A percentile compares a stretch with the other conserved stretches of the same genome.
Evolutionary conservation across 2,113 vertebrate genomes (phyloP).

Genomic region (Octodon degus): DNA sequence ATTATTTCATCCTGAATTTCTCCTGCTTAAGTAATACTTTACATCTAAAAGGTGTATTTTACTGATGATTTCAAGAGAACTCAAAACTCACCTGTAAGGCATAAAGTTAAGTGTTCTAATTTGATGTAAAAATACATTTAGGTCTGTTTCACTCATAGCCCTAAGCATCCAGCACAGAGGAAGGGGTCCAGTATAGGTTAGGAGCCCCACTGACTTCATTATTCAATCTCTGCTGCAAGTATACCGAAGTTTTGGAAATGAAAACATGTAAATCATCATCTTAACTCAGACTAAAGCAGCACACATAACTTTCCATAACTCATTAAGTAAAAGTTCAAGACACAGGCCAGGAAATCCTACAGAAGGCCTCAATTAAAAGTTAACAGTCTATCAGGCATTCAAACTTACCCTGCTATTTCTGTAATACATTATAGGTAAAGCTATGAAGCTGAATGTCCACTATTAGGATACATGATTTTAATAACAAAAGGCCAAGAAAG

Average conservation of each 20-base stretch:
- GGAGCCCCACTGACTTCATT: background rate
- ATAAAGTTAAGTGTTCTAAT: background rate
- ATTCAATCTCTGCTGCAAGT: background rate
- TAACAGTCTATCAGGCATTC: background rate
- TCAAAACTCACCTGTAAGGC: background rate
- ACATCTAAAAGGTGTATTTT: background rate
- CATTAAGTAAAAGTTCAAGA: background rate
- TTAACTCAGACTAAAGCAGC: background rate
- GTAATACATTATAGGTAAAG: background rate
- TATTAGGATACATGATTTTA: background rate
- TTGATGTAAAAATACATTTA: background rate
- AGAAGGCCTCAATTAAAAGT: background rate
- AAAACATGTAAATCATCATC: background rate
- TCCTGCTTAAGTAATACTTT: background rate
- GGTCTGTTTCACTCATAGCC: background rate
- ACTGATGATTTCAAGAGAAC: background rate
- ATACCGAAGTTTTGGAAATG: background rate
- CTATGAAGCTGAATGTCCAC: background rate
- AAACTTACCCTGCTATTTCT: background rate
- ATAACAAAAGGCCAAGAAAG: conserved; percentile 32
- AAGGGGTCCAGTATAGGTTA: no score
- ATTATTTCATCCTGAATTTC: conserved; percentile 21
- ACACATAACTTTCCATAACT: background rate
- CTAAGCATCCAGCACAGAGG: background rate
- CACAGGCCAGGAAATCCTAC: background rate